Conservation (phyloP, 2,113 vertebrate genomes). For the Rhizomys pruinosus region DNA sequence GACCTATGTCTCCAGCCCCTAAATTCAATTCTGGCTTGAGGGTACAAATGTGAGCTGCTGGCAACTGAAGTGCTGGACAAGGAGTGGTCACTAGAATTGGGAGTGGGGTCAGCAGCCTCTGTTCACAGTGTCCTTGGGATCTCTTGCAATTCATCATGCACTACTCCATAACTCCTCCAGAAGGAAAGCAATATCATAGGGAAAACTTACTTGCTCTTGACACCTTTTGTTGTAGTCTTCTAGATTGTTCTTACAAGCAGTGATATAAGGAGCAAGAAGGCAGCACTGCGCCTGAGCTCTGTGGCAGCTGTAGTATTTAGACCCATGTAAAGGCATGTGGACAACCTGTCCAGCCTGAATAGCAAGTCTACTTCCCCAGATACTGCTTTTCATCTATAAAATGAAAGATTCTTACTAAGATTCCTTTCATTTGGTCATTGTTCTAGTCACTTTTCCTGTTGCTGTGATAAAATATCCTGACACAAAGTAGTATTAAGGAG, state of each 20-base stretch:
- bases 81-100: not conserved
- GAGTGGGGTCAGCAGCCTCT: not conserved
- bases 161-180: not conserved
- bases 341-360: not conserved
- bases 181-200: not conserved
- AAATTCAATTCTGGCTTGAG: not conserved
- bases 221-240: not conserved
- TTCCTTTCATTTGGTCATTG: not conserved
- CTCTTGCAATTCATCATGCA: not conserved
- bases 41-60: not conserved
- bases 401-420: not conserved
- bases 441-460: not conserved
- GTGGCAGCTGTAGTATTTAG: not conserved
- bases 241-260: not conserved
- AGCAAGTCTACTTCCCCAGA: not conserved
- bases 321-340: not conserved
- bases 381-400: not conserved
- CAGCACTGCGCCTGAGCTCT: not conserved
- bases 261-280: not conserved
- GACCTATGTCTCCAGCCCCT: not conserved
- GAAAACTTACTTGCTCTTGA: not conserved
- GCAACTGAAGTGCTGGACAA: not conserved
- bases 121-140: not conserved
- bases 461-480: not conserved
- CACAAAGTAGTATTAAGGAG: not conserved